Percentiles rank a stretch among this genome's conserved stretches.
phyloP scores from a whole-genome alignment of 1,140 invertebrate genomes.

The Drosophila azteca region DNA sequence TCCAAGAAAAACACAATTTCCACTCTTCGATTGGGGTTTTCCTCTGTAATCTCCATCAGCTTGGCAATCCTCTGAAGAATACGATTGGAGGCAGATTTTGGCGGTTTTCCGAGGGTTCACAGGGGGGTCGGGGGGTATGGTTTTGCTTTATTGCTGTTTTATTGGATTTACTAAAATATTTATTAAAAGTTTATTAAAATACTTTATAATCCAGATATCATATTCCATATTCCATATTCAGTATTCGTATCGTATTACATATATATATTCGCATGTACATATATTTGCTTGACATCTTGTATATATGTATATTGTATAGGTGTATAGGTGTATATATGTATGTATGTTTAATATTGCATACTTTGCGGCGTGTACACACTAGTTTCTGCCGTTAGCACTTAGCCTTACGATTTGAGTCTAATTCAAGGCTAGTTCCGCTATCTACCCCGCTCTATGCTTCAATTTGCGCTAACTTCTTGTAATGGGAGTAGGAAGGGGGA shows the following conservation, averaged over 20 bases:
- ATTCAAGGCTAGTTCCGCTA: slow-evolving; percentile 71
- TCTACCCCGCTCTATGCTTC: slow-evolving; percentile 25
- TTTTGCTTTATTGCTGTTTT: slow-evolving; percentile 39
- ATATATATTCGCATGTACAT: slow-evolving; percentile 34
- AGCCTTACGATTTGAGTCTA: slow-evolving; percentile 60
- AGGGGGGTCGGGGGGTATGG: neutral
- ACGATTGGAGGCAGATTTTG: too few relatives aligned
- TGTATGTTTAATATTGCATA: slow-evolving; percentile 77
- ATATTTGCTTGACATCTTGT: slow-evolving; percentile 48
- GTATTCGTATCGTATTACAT: slow-evolving; percentile 42
- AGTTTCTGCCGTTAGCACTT: slow-evolving; percentile 46
- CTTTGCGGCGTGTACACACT: slow-evolving; percentile 78
- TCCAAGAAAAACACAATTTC: slow-evolving; percentile 46
- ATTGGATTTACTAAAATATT: slow-evolving; percentile 78
- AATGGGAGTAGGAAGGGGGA: neutral
- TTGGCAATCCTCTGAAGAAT: neutral
- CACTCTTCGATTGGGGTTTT: neutral
- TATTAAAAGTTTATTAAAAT: slow-evolving; percentile 82
- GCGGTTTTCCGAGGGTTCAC: neutral
- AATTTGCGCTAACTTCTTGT: slow-evolving; percentile 67
- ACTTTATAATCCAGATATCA: slow-evolving; percentile 75
- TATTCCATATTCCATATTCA: slow-evolving; percentile 13
- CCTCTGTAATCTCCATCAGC: neutral
- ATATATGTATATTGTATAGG: slow-evolving; percentile 47
- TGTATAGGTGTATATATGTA: slow-evolving; percentile 49